phyloP scores from a whole-genome alignment of 2,888 invertebrate species.

The Tachina fera region DNA sequence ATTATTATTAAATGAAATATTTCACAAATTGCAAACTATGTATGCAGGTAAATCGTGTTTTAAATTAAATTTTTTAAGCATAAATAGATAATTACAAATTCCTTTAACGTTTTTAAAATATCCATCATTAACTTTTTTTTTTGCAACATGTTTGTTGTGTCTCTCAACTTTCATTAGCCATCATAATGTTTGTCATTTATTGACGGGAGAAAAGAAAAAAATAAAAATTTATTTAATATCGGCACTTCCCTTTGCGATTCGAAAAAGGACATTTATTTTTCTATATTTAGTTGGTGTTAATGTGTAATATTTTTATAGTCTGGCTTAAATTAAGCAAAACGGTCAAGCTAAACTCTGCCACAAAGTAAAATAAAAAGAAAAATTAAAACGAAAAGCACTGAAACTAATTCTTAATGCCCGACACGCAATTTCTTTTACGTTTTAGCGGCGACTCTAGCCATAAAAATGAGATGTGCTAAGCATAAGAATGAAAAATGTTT shows the following conservation, averaged over 20 bases:
- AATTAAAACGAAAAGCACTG: neutral
- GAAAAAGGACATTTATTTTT: conserved; percentile 13
- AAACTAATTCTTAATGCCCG: conserved; percentile 70
- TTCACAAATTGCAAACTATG: neutral
- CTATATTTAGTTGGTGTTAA: conserved; percentile 51
- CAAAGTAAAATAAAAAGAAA: neutral
- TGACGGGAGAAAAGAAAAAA: conserved; percentile 50
- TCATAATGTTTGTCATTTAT: conserved; percentile 69
- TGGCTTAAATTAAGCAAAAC: conserved; percentile 29
- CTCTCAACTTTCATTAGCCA: conserved; percentile 59
- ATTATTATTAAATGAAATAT: neutral
- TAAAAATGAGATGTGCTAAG: conserved; percentile 60
- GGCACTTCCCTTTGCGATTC: conserved; percentile 43
- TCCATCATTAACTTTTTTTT: conserved; percentile 19
- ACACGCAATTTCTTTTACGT: conserved; percentile 66
- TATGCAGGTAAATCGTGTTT: conserved; percentile 15
- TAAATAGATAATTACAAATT: conserved; percentile 49
- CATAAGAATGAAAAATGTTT: conserved; percentile 61
- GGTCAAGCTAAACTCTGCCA: neutral
- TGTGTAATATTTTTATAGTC: conserved; percentile 24
- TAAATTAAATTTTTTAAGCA: neutral
- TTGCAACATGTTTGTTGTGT: conserved; percentile 11
- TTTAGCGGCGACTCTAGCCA: conserved; percentile 50
- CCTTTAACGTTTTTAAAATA: conserved; percentile 44
- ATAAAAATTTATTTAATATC: conserved; percentile 37